Evolutionary conservation across 2,888 invertebrate species (phyloP).

Genomic region (Lasioglossum pauxillum): DNA sequence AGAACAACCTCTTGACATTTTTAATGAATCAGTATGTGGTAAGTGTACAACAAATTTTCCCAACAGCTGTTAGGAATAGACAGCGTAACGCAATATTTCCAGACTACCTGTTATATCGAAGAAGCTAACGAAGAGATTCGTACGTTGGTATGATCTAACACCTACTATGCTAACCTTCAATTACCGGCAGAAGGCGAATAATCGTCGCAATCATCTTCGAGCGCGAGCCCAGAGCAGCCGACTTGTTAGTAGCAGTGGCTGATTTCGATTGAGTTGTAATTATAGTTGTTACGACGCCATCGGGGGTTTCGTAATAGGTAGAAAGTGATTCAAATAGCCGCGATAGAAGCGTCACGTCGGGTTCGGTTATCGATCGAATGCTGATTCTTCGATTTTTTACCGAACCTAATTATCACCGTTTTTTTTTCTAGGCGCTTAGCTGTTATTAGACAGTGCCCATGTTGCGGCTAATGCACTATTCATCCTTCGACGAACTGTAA

Average conservation of each 20-base stretch:
- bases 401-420: not conserved
- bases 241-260: constrained; percentile 6
- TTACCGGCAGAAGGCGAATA: constrained; percentile 21
- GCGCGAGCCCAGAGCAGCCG: not conserved
- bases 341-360: not conserved
- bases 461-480: not conserved
- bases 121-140: constrained; percentile 1
- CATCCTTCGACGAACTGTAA: not conserved
- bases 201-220: constrained; percentile 8
- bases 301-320: constrained; percentile 12
- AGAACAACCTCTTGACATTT: not conserved
- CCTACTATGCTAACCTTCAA: constrained; percentile 7
- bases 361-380: not conserved
- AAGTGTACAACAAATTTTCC: not conserved
- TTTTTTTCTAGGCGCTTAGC: not conserved
- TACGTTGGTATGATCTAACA: not conserved
- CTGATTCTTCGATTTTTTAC: not conserved
- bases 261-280: constrained; percentile 31
- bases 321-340: constrained; percentile 19
- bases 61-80: not conserved
- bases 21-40: not conserved
- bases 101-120: not conserved
- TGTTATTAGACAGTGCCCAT: not conserved
- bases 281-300: constrained; percentile 14
- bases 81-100: not conserved